phyloP scores from a whole-genome alignment of 2,888 invertebrate species.

The Julus scandinavius region DNA sequence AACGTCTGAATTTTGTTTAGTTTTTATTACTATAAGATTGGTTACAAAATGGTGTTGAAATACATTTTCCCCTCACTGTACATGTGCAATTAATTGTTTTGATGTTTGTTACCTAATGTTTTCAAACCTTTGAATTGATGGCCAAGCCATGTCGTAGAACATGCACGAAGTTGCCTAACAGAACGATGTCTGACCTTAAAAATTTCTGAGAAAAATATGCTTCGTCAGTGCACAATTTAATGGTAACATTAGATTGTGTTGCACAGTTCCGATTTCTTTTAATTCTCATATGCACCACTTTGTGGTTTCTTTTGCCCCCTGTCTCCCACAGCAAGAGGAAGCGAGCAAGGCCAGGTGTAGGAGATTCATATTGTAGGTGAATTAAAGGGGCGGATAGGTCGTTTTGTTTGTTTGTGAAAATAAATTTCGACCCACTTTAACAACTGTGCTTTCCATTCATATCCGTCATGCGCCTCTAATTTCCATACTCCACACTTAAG shows the following conservation, averaged over 20 bases:
- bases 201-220: not conserved
- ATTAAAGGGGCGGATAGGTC: not conserved
- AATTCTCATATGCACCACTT: not conserved
- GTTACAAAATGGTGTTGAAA: too few relatives aligned
- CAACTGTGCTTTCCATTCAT: not conserved
- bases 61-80: too few relatives aligned
- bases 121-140: not conserved
- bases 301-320: conserved; percentile 9
- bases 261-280: not conserved
- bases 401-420: conserved; percentile 45
- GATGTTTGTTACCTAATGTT: not conserved
- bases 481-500: not conserved
- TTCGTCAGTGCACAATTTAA: not conserved
- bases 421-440: conserved; percentile 46
- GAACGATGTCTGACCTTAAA: not conserved
- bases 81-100: not conserved
- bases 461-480: not conserved
- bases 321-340: conserved; percentile 48
- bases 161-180: not conserved
- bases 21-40: too few relatives aligned
- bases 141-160: not conserved
- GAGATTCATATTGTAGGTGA: conserved; percentile 24
- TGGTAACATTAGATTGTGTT: not conserved
- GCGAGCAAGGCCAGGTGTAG: conserved; percentile 48
- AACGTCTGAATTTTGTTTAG: too few relatives aligned